Evolutionary conservation across 2,113 vertebrate genomes (phyloP), one percentile per base, ranked within the genome.

Genomic region (Suricata suricatta): DNA sequence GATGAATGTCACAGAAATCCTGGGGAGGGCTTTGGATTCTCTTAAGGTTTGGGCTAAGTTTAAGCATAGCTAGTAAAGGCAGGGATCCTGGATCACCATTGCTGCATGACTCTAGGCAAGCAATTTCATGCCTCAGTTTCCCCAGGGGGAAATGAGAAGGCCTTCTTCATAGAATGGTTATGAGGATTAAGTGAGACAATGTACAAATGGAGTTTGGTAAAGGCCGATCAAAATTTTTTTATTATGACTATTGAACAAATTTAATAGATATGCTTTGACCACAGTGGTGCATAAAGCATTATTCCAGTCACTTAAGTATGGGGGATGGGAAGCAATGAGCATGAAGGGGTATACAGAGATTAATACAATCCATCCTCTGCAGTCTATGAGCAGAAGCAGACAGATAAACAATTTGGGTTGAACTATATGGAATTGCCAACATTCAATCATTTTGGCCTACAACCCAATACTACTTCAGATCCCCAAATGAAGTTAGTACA

Each of bases 401-500:
- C 57, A 54, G 64, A 80, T 13, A 17, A 54, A 90, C 15, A 69
- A 33, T 83, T 92, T 79, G 90, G 63, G 35, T 68, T 90, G 64
- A 87, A 35, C 52, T 15, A 14, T 69, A 74, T 21, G 72, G 97
- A 84, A 84, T 64, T 35, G 31, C 31, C 69, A 93, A 64, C 38
- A 31, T 89, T 94, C 41, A 54, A 52, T 76, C 33, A 69, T 85
- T 96, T 88, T 82, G 52, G 90, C 89, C 19, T 50, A 77, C 38
- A 72, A 93, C 11, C 10, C 29, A 83, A 3, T 79, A 41, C 54
- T 72, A 11, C 64, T 91, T 69, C 50, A 91, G 71, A 91, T 25
- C 79, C 79, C 44, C 81, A 92, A 96, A 35, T 68, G 25, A 95
- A 88, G 16, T 77, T 96, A 96, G 88, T 38, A 89, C 82, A 91